Base-by-base conservation (phyloP, 1,140 invertebrate genomes). In the Drosophila pallidifrons region DNA sequence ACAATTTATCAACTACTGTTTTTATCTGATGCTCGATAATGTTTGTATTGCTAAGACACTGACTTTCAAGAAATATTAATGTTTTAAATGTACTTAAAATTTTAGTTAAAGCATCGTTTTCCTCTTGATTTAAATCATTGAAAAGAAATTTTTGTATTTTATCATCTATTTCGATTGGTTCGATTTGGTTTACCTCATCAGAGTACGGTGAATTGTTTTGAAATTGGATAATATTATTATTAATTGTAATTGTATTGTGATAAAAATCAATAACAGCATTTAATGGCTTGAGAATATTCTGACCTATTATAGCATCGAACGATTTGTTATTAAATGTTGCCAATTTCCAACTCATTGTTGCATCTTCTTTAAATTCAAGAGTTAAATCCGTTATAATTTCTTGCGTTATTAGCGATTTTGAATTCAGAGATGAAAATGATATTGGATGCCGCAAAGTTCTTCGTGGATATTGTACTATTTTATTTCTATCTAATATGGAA, bases 1-100 rank as follows among this genome's bases (percentile, higher is more conserved):
- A 83, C 67, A 20, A 77, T 46, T 57, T 58, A 49, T 81, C 60
- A 32, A 63, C 28, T 45, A 49, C 72, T 28, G 58, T 79, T 51
- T 70, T 75, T 46, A 92, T 92, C 43, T 73, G 41, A 78, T 92
- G 91, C 55, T 86, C 61, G 13, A 91, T 78, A 55, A 55, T 52
- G 43, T 67, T 69, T 7, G 82, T 83, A 59, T 35, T 54, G 51
- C 51, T 54, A 54, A 35, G 30, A 35, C 69, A 28, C 52, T 64
- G 52, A 67, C 54, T 54, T 58, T 67, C 51, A 15, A 67, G 65
- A 67, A 67, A 67, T 67, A 49, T 67, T 51, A 58, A 54, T 30
- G 1, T 30, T 54, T 54, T 54, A 32, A 54, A 54, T 54, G 5
- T 54, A 54, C 28, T 32, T 38, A 66, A 66, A 57, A 66, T 57